Conservation (phyloP, 2,113 vertebrate genomes). For the Dinomys branickii region DNA sequence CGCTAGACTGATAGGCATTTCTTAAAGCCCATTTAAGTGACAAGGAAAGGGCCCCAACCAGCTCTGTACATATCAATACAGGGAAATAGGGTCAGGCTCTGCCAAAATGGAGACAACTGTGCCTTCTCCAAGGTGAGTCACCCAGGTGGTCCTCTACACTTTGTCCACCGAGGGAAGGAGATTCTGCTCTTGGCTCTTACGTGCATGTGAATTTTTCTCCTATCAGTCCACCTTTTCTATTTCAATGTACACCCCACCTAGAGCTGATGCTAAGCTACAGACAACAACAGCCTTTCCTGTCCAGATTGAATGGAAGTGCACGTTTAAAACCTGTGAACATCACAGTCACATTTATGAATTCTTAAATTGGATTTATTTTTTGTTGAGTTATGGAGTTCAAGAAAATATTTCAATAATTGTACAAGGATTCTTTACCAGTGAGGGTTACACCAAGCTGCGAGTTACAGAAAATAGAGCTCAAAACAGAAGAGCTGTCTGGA, state of each 20-base stretch:
- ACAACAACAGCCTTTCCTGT: not conserved
- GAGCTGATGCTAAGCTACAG: not conserved
- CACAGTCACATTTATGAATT: not conserved
- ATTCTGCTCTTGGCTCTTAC: not conserved
- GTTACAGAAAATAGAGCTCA: not conserved
- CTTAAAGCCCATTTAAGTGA: no score
- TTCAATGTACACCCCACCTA: not conserved
- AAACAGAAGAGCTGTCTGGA: not conserved
- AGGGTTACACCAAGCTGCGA: not conserved
- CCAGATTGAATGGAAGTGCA: not conserved
- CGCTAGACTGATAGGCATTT: no score
- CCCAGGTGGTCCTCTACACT: no score
- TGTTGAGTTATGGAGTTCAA: not conserved
- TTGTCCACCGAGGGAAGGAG: not conserved
- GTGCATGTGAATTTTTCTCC: not conserved
- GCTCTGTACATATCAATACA: no score
- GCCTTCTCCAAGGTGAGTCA: no score
- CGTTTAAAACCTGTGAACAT: not conserved
- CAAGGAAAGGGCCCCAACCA: no score
- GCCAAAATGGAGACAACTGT: no score
- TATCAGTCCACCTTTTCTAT: not conserved
- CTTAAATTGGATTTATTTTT: not conserved
- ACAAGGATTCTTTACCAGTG: not conserved
- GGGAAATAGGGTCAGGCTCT: no score
- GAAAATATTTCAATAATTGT: not conserved